Evolutionary conservation across 1,140 invertebrate genomes (phyloP), one percentile per base, ranked within the genome.

Genomic region (Oreohelix idahoensis): DNA sequence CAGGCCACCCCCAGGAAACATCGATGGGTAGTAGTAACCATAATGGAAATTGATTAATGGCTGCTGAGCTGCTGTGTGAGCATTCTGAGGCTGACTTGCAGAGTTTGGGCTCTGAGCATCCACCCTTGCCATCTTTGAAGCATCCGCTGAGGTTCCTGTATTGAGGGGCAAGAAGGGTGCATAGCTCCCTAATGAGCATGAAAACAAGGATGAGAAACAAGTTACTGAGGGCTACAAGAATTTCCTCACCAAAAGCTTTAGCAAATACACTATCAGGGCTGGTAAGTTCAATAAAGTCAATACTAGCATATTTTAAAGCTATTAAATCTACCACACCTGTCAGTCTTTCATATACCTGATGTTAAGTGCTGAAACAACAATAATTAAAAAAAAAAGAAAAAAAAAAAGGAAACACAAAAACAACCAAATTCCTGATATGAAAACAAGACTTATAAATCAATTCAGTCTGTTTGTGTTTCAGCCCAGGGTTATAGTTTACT

Each of bases 41-140:
- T 96, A 96, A 83, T 94, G 94, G 84, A 95, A 87, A 84, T 90
- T 92, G 83, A 89, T 91, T 78, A 92, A 89, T 38, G 90, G 89
- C 91, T 95, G 94, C 49, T 90, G 89, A 42, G 84, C 81, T 81
- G 89, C 58, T 71, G 81, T 71, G 66, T 94, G 94, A 88, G 93
- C 94, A 92, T 94, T 91, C 79, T 95, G 95, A 90, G 95, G 95
- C 85, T 89, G 88, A 20, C 95, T 95, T 81, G 95, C 95, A 81
- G 95, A 95, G 85, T 96, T 96, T 69, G 96, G 96, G 80, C 96
- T 96, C 93, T 96, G 96, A 92, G 96, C 96, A 91, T 97, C 96
- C 81, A 95, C 95, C 88, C 96, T 94, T 69, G 95, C 94, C 91
- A 96, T 96, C 91, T 96, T 95, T 23, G 39, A 39, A 15, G 58